Evolutionary conservation across 2,888 invertebrate genomes (phyloP), one percentile per base, ranked within the genome.

Genomic region (Pogonocherus hispidulus): DNA sequence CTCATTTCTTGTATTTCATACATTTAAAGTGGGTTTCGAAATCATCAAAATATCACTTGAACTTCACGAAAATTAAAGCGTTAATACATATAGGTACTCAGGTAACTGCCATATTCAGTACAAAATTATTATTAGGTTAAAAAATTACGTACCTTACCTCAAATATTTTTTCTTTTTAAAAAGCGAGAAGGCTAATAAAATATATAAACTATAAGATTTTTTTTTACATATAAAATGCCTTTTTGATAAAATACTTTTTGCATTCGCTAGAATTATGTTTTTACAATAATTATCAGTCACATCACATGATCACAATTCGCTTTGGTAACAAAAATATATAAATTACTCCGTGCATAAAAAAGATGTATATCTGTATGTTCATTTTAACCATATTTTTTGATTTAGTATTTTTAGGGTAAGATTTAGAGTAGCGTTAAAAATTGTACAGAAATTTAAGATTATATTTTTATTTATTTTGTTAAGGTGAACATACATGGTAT

Each of bases 1-100:
- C 47, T 51, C 60, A 51, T 57, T 56, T 65, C 66, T n/a, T 47
- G 62, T 63, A 66, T 54, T 70, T 56, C 51, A 41, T 66, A 63
- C 65, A 66, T 54, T n/a, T 65, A 71, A 70, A 72, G 56, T 52
- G 64, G 69, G 67, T 68, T 64, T 69, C 52, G 54, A 47, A 62
- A 65, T 65, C 65, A 44, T 71, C 67, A 69, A 67, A 71, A 67
- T 67, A 69, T 66, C 69, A 62, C 46, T 59, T 60, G 62, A 32
- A 22, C 19, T 32, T 18, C 23, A 19, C 8, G 47, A 23, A 8
- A 55, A 9, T n/a, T n/a, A n/a, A n/a, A n/a, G n/a, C n/a, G n/a
- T n/a, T n/a, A n/a, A n/a, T n/a, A n/a, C n/a, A n/a, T n/a, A n/a
- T n/a, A n/a, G n/a, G n/a, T n/a, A n/a, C n/a, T n/a, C n/a, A n/a